phyloP scores from a whole-genome alignment of 2,113 vertebrate species.

The Monopterus albus region DNA sequence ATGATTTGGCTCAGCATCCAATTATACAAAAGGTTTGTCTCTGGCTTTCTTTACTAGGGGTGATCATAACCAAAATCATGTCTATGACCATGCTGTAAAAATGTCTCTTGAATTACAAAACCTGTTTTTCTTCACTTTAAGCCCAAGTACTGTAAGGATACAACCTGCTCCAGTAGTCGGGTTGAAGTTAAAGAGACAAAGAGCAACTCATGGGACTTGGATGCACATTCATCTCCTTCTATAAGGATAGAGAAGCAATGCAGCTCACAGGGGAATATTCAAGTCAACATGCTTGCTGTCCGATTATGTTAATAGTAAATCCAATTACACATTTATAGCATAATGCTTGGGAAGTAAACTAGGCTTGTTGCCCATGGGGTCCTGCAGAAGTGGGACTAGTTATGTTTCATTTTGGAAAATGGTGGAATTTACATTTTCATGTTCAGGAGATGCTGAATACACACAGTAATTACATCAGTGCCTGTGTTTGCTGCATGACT shows the following conservation, averaged over 20 bases:
- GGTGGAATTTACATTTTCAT: constrained; percentile 50
- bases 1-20: neutral
- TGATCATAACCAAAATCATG: constrained; percentile 16
- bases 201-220: constrained; percentile 63
- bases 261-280: constrained; percentile 68
- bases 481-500: constrained; percentile 45
- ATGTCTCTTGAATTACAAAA: constrained; percentile 18
- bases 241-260: constrained; percentile 62
- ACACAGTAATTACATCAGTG: constrained; percentile 25
- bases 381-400: constrained; percentile 55
- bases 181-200: constrained; percentile 51
- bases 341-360: constrained; percentile 75
- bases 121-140: constrained; percentile 8
- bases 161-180: constrained; percentile 12
- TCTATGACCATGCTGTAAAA: constrained; percentile 12
- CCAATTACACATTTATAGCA: constrained; percentile 80
- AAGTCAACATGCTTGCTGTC: constrained; percentile 75
- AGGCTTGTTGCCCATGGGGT: constrained; percentile 73
- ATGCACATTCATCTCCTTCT: constrained; percentile 51
- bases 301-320: constrained; percentile 83
- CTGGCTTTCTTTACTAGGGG: neutral
- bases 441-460: constrained; percentile 28
- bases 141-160: constrained; percentile 2
- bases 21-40: neutral
- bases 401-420: constrained; percentile 55